phyloP scores from a whole-genome alignment of 2,113 vertebrate species.

The Gila orcuttii region DNA sequence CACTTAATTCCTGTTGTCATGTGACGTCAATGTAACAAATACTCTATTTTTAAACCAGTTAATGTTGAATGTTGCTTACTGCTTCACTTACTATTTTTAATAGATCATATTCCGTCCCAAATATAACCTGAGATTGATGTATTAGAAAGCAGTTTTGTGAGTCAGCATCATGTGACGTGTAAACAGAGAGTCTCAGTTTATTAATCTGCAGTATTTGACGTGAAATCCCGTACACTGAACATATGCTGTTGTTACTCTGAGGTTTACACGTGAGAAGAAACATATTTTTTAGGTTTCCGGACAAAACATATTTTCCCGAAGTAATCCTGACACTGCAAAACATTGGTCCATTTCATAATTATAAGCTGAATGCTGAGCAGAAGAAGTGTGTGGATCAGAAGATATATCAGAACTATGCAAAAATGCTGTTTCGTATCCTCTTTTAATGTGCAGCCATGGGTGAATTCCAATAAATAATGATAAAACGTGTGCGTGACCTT shows the following conservation, averaged over 20 bases:
- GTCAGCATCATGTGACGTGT: neutral
- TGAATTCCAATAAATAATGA: conserved; percentile 1
- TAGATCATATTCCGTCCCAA: neutral
- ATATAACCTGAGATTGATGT: neutral
- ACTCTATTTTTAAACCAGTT: neutral
- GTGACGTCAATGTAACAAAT: too few relatives aligned
- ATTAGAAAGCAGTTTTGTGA: neutral
- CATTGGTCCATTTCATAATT: neutral
- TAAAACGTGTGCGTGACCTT: neutral
- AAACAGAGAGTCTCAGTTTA: neutral
- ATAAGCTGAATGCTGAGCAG: neutral
- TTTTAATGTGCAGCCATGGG: neutral
- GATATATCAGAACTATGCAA: conserved; percentile 1
- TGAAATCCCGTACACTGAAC: neutral
- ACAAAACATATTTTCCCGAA: neutral
- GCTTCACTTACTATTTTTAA: neutral
- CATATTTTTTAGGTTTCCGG: neutral
- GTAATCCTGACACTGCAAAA: neutral
- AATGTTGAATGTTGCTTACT: neutral
- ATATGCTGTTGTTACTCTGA: neutral
- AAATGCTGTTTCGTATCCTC: neutral
- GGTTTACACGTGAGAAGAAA: neutral
- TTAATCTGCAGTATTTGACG: neutral
- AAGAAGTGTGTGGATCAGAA: neutral
- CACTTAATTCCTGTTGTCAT: too few relatives aligned